These are phyloP conservation scores for Ametastegia equiseti DNA, from an alignment of 2,888 invertebrate genomes.

Conservation along the genomic window DNA sequence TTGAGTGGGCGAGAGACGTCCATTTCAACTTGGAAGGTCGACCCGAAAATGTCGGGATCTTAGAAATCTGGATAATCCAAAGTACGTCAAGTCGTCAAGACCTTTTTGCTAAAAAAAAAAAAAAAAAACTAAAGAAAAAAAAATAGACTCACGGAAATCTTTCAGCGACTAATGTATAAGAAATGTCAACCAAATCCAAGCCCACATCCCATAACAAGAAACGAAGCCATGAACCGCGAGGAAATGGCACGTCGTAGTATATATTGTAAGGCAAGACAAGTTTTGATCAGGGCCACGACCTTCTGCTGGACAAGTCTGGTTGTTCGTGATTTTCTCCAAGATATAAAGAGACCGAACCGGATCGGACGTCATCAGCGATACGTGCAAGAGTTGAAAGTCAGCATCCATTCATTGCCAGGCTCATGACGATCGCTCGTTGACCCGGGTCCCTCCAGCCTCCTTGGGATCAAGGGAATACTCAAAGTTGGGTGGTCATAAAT, in stretches of 20 bases:
- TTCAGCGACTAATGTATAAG: too few species aligned
- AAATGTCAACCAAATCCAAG: not conserved
- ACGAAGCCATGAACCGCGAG: not conserved
- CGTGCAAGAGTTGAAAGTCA: constrained; percentile 13
- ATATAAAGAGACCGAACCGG: not conserved
- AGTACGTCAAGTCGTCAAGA: not conserved
- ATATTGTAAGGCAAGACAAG: constrained; percentile 11
- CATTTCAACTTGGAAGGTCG: not conserved
- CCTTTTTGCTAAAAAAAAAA: not conserved
- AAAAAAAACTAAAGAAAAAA: not conserved
- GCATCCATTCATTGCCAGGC: constrained; percentile 24
- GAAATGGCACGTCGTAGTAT: too few species aligned
- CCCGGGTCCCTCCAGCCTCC: not conserved
- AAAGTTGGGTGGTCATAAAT: not conserved
- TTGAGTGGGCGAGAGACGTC: not conserved
- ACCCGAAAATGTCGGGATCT: not conserved
- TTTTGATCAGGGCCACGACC: constrained; percentile 20
- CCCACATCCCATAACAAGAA: not conserved
- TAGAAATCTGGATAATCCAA: not conserved
- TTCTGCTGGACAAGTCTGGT: not conserved
- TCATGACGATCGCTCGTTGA: constrained; percentile 6
- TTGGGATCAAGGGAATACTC: not conserved
- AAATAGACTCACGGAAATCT: not conserved
- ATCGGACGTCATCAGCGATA: not conserved
- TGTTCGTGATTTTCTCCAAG: constrained; percentile 6